Percentiles rank a stretch among this genome's conserved stretches.
These are phyloP conservation scores for Caranx ignobilis DNA, from an alignment of 2,113 vertebrate species.

Conservation along the genomic window DNA sequence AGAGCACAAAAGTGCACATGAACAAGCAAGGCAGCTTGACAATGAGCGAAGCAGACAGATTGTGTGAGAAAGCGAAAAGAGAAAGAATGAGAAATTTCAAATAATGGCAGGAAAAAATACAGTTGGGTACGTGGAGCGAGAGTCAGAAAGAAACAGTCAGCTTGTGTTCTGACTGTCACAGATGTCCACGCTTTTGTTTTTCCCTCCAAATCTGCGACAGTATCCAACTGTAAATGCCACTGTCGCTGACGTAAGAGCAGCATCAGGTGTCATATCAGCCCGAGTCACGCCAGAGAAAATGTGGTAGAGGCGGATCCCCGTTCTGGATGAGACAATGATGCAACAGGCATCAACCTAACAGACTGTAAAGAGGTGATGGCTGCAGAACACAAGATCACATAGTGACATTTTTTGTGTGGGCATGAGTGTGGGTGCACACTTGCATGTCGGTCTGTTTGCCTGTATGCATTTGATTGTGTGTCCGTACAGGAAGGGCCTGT, in stretches of 20 bases:
- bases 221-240: constrained; percentile 57
- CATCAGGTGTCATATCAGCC: constrained; percentile 58
- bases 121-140: constrained; percentile 33
- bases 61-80: constrained; percentile 54
- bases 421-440: constrained; percentile 46
- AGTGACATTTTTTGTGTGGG: constrained; percentile 52
- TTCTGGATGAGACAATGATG: constrained; percentile 40
- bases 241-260: constrained; percentile 39
- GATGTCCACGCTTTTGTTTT: constrained; percentile 57
- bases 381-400: constrained; percentile 32
- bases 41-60: constrained; percentile 64
- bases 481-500: constrained; percentile 20
- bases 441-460: constrained; percentile 44
- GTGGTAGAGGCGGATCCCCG: constrained; percentile 13
- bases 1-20: constrained; percentile 54
- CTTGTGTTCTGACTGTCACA: constrained; percentile 51
- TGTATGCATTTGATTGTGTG: constrained; percentile 38
- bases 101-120: constrained; percentile 50
- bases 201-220: constrained; percentile 23
- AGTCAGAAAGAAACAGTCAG: constrained; percentile 47
- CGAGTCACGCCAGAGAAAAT: constrained; percentile 44
- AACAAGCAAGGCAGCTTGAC: constrained; percentile 61
- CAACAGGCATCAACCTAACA: constrained; percentile 17
- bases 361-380: constrained; percentile 40
- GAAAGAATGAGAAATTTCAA: constrained; percentile 52